Conservation (phyloP, 2,888 invertebrate species). For the Drosophila antonietae region DNA sequence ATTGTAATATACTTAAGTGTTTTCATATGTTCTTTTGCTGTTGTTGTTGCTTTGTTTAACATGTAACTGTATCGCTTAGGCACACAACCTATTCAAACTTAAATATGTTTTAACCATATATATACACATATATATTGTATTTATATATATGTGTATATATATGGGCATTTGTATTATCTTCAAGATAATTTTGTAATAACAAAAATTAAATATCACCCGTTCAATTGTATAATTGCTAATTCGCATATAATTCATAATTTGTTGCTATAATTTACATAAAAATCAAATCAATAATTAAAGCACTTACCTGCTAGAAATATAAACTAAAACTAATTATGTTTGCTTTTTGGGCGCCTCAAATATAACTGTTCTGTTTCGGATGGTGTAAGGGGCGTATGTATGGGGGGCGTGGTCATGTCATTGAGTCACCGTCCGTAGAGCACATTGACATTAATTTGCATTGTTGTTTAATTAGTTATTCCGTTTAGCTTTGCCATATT, state of each 20-base stretch:
- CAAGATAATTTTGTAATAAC: conserved; percentile 53
- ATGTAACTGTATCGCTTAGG: conserved; percentile 23
- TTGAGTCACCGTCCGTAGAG: conserved; percentile 39
- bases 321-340: conserved; percentile 27
- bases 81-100: conserved; percentile 14
- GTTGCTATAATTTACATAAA: conserved; percentile 43
- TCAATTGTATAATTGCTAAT: conserved; percentile 66
- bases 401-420: conserved; percentile 16
- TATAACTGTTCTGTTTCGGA: background rate
- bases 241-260: conserved; percentile 45
- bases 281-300: conserved; percentile 18
- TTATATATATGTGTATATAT: background rate
- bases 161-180: conserved; percentile 31
- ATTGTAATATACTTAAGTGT: conserved; percentile 33
- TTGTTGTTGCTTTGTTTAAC: conserved; percentile 13
- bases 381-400: background rate
- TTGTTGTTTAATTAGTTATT: conserved; percentile 53
- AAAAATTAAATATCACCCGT: conserved; percentile 75
- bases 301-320: conserved; percentile 67
- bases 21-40: conserved; percentile 26
- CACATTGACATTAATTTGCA: conserved; percentile 41
- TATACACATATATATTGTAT: background rate
- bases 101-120: conserved; percentile 3
- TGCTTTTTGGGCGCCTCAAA: conserved; percentile 15
- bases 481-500: conserved; percentile 42